Evolutionary conservation across 2,888 invertebrate genomes (phyloP).

Genomic region (Nymphalis c-album): DNA sequence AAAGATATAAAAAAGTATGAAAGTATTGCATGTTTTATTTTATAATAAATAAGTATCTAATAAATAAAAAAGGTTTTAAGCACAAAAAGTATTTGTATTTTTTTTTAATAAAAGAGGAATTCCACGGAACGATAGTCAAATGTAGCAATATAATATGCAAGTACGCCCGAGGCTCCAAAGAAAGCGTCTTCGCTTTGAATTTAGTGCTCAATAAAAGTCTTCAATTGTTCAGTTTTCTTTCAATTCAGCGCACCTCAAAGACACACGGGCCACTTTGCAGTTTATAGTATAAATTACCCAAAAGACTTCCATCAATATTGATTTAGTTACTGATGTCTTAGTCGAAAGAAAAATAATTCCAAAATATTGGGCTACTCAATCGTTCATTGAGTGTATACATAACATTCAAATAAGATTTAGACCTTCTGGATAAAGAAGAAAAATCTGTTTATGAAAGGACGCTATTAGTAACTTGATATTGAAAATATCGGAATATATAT

Average conservation of each 20-base stretch:
- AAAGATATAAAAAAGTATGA: too few species aligned
- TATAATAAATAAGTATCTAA: too few species aligned
- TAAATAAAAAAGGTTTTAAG: neutral
- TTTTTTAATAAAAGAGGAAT: constrained; percentile 16
- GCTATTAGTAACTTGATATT: too few species aligned
- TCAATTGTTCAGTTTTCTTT: constrained; percentile 30
- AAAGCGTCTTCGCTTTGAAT: constrained; percentile 29
- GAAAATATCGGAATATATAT: too few species aligned
- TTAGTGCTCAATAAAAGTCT: constrained; percentile 37
- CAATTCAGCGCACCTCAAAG: constrained; percentile 18
- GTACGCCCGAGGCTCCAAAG: constrained; percentile 19
- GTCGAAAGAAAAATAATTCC: neutral
- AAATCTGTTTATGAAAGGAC: too few species aligned
- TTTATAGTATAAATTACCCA: constrained; percentile 9
- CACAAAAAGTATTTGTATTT: neutral
- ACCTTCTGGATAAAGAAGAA: too few species aligned
- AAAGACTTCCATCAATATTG: neutral
- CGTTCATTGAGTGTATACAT: too few species aligned
- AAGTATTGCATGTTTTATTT: too few species aligned
- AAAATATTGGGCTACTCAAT: neutral
- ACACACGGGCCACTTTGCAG: constrained; percentile 19
- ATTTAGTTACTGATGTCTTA: neutral
- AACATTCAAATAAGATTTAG: too few species aligned
- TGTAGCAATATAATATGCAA: constrained; percentile 22
- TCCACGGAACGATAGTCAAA: constrained; percentile 13